Evolutionary conservation across 1,140 invertebrate species (phyloP), one percentile per base, ranked within the genome.

Genomic region (Pseudobourletiella spinata): DNA sequence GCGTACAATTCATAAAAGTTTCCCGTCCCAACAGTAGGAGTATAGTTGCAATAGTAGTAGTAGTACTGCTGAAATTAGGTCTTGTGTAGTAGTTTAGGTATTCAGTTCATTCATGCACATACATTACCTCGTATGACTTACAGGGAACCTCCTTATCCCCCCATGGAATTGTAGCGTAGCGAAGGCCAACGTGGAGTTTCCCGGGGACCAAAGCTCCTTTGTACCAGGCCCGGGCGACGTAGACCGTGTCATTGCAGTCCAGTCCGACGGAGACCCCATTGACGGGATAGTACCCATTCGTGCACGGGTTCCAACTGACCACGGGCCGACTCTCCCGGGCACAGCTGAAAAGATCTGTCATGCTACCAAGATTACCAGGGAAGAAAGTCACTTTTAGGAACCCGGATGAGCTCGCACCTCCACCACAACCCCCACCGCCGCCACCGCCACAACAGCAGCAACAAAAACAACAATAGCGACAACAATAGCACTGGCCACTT

Each of bases 141-240:
- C 3, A 14, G 18, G 43, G 43, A 3, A 59, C 57, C 30, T 59
- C 57, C 26, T 59, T 48, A 20, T 32, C 30, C 2, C 43, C 43
- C 26, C 32, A 59, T 29, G 57, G 43, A 48, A 59, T 59, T 3
- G 32, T 43, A 15, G 46, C 57, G 30, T 59, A 30, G 24, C 32
- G 39, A 29, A 43, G 57, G n/a, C 57, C 57, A 3, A 59, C 43
- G 25, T 59, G 57, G 11, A 59, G 24, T 59, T 59, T 59, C 18
- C 57, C 57, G 3, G 57, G 57, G 8, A 59, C 24, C 4, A 59
- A 18, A 11, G 4, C 56, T 26, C 46, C 46, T 20, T 52, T 30
- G 22, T 54, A 26, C 22, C 26, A 54, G 15, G 59, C 59, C 39
- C 59, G 15, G n/a, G 29, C 48, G 6, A 61, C 59, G 42, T 61